These are phyloP conservation scores for Oryctolagus cuniculus DNA, from an alignment of 2,113 vertebrate genomes.

Conservation along the genomic window DNA sequence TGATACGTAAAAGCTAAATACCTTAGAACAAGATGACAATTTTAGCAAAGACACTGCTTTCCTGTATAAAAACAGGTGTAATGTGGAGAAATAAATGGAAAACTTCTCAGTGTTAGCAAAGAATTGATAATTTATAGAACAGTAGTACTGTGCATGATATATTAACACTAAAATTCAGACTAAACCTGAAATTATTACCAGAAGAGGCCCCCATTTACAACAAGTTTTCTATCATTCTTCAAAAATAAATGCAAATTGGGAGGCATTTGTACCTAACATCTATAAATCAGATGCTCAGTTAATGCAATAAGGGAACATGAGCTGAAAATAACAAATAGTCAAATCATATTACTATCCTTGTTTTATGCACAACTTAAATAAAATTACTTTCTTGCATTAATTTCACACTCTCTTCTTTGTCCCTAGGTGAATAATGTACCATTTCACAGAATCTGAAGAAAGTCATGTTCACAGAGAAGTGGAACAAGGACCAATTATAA, in stretches of 20 bases:
- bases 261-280: constrained; percentile 43
- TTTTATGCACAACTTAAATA: constrained; percentile 70
- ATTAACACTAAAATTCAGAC: background rate
- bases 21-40: constrained; percentile 16
- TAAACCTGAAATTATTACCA: background rate
- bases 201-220: background rate
- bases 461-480: constrained; percentile 71
- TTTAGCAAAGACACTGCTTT: constrained; percentile 5
- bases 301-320: constrained; percentile 62
- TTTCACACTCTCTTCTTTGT: constrained; percentile 56
- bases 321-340: constrained; percentile 61
- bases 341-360: constrained; percentile 45
- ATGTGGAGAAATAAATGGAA: background rate
- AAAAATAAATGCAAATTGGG: constrained; percentile 41
- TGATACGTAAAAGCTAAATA: background rate
- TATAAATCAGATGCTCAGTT: constrained; percentile 47
- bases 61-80: background rate
- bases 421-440: constrained; percentile 62
- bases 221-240: constrained; percentile 26
- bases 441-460: constrained; percentile 68
- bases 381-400: constrained; percentile 57
- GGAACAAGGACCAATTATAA: constrained; percentile 80
- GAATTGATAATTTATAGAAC: constrained; percentile 45
- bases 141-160: background rate
- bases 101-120: background rate